Conservation (phyloP, 2,888 invertebrate genomes). For the Pandemis cinnamomeana region DNA sequence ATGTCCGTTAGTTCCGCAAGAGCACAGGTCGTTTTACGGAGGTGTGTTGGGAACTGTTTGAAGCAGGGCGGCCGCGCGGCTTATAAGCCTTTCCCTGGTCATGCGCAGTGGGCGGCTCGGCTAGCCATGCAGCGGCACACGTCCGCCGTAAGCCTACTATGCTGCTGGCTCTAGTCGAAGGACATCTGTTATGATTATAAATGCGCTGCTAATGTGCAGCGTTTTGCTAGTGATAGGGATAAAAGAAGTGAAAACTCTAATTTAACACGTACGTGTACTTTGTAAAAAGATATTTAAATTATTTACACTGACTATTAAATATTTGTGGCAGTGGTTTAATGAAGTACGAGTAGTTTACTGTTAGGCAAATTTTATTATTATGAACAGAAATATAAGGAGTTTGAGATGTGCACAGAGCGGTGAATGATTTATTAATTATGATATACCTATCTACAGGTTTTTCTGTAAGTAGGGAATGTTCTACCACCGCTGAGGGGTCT, state of each 20-base stretch:
- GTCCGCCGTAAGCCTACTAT: constrained; percentile 48
- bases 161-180: constrained; percentile 21
- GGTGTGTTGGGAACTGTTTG: constrained; percentile 66
- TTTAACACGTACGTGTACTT: background rate
- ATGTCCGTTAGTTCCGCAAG: constrained; percentile 53
- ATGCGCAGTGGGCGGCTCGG: constrained; percentile 58
- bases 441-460: no score
- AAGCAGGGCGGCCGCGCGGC: constrained; percentile 49
- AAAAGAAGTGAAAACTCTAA: background rate
- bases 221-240: background rate
- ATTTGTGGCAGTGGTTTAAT: no score
- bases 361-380: no score
- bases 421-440: no score
- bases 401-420: no score
- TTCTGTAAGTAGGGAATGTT: no score
- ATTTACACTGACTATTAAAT: background rate
- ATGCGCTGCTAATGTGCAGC: background rate
- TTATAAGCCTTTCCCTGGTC: constrained; percentile 67
- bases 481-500: no score
- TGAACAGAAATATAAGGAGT: no score
- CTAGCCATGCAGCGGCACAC: constrained; percentile 56
- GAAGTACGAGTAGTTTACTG: no score
- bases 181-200: constrained; percentile 1
- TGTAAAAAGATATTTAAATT: background rate
- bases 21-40: constrained; percentile 60